Evolutionary conservation across 2,797 vertebrate genomes (phyloP), one percentile per base, ranked within the genome.

Genomic region (Catostomus latipinnis): DNA sequence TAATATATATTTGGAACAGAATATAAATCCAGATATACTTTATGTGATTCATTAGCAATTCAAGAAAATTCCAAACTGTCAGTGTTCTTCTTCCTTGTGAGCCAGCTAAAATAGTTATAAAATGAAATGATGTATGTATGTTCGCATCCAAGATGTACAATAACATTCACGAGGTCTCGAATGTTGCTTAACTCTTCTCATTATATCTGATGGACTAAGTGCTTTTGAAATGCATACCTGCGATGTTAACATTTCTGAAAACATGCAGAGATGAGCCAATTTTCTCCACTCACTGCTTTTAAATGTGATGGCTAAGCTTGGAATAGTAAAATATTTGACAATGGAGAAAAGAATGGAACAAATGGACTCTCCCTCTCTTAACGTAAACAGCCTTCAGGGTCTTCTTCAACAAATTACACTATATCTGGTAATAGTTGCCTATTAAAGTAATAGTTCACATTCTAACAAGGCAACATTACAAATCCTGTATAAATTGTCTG

Each of bases 81-180:
- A 49, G 18, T 48, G 49, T 34, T 5, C 50, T 61, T 61, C 14
- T 4, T 45, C 10, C 8, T 22, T 10, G 1, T 12, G 57, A 48
- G 80, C 80, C 77, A 84, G 78, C 61, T 68, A 71, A 86, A 86
- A 82, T 62, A 86, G 6, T 58, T 74, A 76, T 65, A 69, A 77
- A 75, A 57, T 48, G 4, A 74, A 71, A 82, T 63, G 58, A 83
- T 80, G 62, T 45, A 83, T 60, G 46, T 61, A 62, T 73, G 50
- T 74, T 71, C 45, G 48, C 56, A 67, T 82, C 73, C 57, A 57
- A 74, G 50, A 48, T 16, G 57, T 66, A 74, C n/a, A 68, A 71
- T 12, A 63, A 45, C 14, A 12, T 62, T 75, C 5, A 71, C 74
- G 69, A 66, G n/a, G 66, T 12, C 58, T 69, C 16, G 54, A 80